These are phyloP conservation scores for Notospermus geniculatus DNA, from an alignment of 1,140 invertebrate species.

Conservation along the genomic window DNA sequence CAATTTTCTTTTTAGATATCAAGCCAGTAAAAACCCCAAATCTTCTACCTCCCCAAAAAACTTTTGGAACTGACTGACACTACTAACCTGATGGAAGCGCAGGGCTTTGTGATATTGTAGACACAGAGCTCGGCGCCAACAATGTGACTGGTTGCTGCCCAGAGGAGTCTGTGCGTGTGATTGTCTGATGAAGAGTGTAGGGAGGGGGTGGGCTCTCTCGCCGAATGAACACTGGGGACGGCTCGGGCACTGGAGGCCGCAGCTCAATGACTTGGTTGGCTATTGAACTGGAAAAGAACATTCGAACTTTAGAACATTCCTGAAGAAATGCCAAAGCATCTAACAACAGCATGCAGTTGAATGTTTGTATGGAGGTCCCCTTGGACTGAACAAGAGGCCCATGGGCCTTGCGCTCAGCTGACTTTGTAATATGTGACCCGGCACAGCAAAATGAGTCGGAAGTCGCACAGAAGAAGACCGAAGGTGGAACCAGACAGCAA, in stretches of 20 bases:
- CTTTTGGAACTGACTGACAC: not conserved
- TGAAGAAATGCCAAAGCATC: not conserved
- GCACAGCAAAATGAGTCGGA: no score
- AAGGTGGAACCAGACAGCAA: no score
- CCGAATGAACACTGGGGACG: slow-evolving; percentile 29
- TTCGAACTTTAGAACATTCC: no score
- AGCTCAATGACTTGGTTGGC: slow-evolving; percentile 25
- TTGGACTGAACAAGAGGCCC: no score
- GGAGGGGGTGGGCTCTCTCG: slow-evolving; percentile 25
- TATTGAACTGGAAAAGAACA: slow-evolving; percentile 31
- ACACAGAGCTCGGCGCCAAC: slow-evolving; percentile 46
- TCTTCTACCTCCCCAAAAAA: no score
- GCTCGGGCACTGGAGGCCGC: slow-evolving; percentile 18
- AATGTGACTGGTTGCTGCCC: slow-evolving; percentile 61
- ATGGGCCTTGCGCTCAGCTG: no score
- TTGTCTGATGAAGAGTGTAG: slow-evolving; percentile 32
- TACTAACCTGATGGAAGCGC: not conserved
- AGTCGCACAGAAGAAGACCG: no score
- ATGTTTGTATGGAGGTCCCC: no score
- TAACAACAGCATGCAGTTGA: no score
- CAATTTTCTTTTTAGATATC: no score
- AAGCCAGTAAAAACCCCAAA: no score
- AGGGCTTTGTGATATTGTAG: slow-evolving; percentile 19
- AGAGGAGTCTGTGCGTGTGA: slow-evolving; percentile 51
- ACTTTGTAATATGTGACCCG: no score